Evolutionary conservation across 2,113 vertebrate genomes (phyloP), one percentile per base, ranked within the genome.

Genomic region (Vidua chalybeata): DNA sequence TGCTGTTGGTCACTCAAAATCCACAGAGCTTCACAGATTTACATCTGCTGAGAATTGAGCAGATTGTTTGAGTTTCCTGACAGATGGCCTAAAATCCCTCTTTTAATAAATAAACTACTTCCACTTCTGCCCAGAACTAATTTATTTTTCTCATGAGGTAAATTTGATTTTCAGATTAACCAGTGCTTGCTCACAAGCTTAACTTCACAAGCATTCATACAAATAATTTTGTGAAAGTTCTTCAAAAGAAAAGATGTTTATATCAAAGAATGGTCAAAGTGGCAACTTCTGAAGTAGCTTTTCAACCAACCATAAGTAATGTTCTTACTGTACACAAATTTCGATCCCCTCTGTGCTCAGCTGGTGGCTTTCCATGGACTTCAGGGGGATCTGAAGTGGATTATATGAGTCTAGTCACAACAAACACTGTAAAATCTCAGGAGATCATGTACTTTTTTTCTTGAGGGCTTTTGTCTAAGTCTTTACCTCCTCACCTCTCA

Each of bases 21-120:
- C 71, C 63, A 54, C 67, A 83, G 30, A 61, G 37, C n/a, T 83
- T 87, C 41, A 61, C 54, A 75, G 49, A 78, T 91, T 82, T 76
- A 35, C 2, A 2, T 79, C 35, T 90, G 26, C 26, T 85, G 67
- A 69, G 37, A 89, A 69, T 0, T 74, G 43, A 82, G 26, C 67
- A 79, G 66, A 87, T 61, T 91, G 77, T 76, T 73, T 82, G 58
- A 62, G 26, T 79, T 93, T 95, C 81, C 91, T 83, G 69, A 94
- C 74, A 94, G 89, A 96, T 91, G 89, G 76, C 43, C 31, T 81
- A 82, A 91, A 96, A 84, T 79, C 24, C 55, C 61, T 75, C 87
- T 64, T 84, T 78, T 93, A 64, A 84, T 93, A 95, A 92, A 83
- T 91, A 91, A 85, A 83, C 35, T 59, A 37, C 62, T 83, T 87